phyloP scores from a whole-genome alignment of 2,888 invertebrate genomes.

The Eristalis arbustorum region DNA sequence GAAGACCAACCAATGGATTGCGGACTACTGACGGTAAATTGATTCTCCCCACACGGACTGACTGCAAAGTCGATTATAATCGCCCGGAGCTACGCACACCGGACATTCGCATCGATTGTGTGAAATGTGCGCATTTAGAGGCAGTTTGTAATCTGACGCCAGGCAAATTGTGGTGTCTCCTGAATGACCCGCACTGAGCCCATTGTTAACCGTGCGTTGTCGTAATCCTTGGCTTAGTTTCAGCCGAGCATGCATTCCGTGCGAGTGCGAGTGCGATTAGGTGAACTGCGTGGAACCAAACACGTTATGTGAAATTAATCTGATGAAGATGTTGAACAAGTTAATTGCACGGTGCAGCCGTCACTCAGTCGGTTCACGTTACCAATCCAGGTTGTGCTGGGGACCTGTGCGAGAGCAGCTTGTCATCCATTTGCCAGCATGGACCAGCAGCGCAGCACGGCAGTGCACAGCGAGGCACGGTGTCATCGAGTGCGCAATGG shows the following conservation, averaged over 20 bases:
- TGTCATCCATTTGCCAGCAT: conserved; percentile 24
- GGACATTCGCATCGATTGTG: conserved; percentile 27
- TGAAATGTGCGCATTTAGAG: conserved; percentile 54
- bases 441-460: neutral
- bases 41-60: neutral
- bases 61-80: neutral
- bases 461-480: neutral
- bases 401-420: conserved; percentile 14
- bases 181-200: conserved; percentile 30
- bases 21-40: neutral
- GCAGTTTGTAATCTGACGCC: conserved; percentile 54
- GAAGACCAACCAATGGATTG: neutral
- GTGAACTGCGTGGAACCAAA: conserved; percentile 7
- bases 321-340: conserved; percentile 68
- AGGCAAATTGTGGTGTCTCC: neutral
- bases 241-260: neutral
- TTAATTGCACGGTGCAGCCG: conserved; percentile 49
- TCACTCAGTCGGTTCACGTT: conserved; percentile 25
- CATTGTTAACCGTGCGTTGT: conserved; percentile 38
- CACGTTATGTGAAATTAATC: conserved; percentile 52
- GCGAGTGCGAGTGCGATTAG: neutral
- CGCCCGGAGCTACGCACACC: conserved; percentile 18
- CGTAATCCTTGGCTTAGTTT: conserved; percentile 62
- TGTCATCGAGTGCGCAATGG: conserved; percentile 40
- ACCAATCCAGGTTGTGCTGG: conserved; percentile 25